A percentile compares a stretch with the other conserved stretches of the same genome.
These are phyloP conservation scores for Physeter macrocephalus DNA, from an alignment of 2,113 vertebrate species.

Conservation along the genomic window DNA sequence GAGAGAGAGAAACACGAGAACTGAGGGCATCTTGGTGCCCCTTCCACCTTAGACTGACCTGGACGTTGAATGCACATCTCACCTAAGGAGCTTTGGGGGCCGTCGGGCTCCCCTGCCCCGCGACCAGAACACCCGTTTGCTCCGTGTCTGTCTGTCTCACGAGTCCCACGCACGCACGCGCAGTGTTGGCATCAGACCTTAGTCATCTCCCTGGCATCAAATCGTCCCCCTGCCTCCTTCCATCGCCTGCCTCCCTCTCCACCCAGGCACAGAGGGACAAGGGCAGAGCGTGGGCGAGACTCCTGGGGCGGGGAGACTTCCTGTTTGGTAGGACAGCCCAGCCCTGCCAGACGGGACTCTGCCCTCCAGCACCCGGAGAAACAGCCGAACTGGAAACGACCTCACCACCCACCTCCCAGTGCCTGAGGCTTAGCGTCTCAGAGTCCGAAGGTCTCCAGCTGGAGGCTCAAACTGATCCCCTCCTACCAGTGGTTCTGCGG, in stretches of 20 bases:
- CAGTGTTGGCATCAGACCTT: neutral
- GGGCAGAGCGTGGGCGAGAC: neutral
- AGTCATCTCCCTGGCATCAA: constrained; percentile 39
- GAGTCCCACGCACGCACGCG: neutral
- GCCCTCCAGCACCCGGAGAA: neutral
- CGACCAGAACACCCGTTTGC: accelerated
- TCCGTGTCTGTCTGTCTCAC: neutral
- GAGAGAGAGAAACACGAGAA: neutral
- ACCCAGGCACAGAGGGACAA: neutral
- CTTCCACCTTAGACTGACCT: neutral
- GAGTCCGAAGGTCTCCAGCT: neutral
- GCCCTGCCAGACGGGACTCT: neutral
- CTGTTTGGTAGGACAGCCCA: neutral
- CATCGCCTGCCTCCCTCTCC: neutral
- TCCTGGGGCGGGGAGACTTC: neutral
- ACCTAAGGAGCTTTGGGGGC: neutral
- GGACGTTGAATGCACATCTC: accelerated
- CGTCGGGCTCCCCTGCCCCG: neutral
- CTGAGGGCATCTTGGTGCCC: neutral
- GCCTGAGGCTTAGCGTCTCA: neutral
- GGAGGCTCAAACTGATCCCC: neutral
- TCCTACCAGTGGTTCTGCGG: neutral
- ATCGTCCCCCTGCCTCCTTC: neutral
- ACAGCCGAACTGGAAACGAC: neutral
- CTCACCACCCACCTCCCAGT: no score